Conservation (phyloP, 2,888 invertebrate species). For the Rhorus exstirpatorius region DNA sequence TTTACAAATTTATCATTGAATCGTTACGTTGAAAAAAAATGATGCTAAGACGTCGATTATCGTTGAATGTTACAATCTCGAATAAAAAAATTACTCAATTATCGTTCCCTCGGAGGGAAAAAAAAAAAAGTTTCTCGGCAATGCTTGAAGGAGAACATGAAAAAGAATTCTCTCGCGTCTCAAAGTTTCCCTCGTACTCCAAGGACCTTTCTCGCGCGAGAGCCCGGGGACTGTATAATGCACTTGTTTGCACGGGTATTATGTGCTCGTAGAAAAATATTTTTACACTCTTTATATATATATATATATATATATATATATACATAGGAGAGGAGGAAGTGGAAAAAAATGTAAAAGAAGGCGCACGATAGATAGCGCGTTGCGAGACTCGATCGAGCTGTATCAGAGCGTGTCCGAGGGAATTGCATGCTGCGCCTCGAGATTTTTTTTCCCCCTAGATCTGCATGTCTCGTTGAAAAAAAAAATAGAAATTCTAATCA, state of each 20-base stretch:
- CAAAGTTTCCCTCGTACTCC: constrained; percentile 56
- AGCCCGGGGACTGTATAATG: constrained; percentile 15
- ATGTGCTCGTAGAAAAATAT: constrained; percentile 41
- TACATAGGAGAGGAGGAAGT: constrained; percentile 37
- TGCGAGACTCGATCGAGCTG: constrained; percentile 77
- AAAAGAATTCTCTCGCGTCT: constrained; percentile 49
- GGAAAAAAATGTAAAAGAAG: constrained; percentile 52
- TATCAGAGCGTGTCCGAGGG: constrained; percentile 83
- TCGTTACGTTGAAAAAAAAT: background rate
- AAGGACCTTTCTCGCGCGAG: constrained; percentile 47
- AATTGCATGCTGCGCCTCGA: constrained; percentile 74
- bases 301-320: constrained; percentile 7
- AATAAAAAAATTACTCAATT: background rate
- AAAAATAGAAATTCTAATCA: background rate
- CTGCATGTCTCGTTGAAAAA: constrained; percentile 31
- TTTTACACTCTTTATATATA: constrained; percentile 20
- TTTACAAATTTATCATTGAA: background rate
- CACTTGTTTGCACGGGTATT: constrained; percentile 46
- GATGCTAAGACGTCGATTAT: background rate
- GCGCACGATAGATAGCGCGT: constrained; percentile 71
- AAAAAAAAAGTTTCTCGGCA: too few species aligned
- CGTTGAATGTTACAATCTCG: background rate
- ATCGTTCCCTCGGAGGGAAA: background rate
- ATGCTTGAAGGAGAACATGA: too few species aligned
- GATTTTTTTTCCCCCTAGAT: constrained; percentile 41